These are phyloP conservation scores for Gallinago solitaria DNA, from an alignment of 2,797 vertebrate species.

Conservation along the genomic window DNA sequence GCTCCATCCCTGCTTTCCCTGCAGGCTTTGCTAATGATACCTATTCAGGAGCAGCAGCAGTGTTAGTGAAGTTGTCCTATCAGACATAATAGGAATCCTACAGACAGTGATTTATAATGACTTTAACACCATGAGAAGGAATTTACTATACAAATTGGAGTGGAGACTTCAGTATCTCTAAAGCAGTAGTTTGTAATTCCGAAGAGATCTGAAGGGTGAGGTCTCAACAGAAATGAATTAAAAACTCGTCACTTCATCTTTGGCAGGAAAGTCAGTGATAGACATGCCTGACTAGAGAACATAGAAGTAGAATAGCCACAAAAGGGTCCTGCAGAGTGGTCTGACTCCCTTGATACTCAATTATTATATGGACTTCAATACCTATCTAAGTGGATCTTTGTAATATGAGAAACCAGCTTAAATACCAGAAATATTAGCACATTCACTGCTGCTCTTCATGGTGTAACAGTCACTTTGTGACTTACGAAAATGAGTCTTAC, in stretches of 20 bases:
- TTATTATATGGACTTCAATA: background rate
- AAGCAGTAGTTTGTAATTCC: background rate
- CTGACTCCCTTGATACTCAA: background rate
- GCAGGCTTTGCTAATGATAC: background rate
- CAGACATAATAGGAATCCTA: background rate
- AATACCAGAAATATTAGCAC: slow-evolving; percentile 3
- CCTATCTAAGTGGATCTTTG: background rate
- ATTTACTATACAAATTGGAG: background rate
- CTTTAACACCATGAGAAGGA: background rate
- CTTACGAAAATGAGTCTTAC: background rate
- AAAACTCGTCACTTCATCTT: background rate
- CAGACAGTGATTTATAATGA: background rate
- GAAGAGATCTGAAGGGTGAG: background rate
- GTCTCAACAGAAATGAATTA: background rate
- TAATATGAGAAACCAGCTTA: background rate
- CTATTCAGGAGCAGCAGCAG: background rate
- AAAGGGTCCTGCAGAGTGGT: background rate
- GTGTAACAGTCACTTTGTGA: background rate
- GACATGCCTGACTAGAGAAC: background rate
- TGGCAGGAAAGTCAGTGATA: background rate
- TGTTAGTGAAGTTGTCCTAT: background rate
- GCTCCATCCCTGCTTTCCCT: background rate
- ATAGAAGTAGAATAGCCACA: background rate
- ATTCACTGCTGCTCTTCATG: background rate
- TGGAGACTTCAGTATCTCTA: background rate